Evolutionary conservation across 2,113 vertebrate species (phyloP).

Genomic region (Hippolais icterina): DNA sequence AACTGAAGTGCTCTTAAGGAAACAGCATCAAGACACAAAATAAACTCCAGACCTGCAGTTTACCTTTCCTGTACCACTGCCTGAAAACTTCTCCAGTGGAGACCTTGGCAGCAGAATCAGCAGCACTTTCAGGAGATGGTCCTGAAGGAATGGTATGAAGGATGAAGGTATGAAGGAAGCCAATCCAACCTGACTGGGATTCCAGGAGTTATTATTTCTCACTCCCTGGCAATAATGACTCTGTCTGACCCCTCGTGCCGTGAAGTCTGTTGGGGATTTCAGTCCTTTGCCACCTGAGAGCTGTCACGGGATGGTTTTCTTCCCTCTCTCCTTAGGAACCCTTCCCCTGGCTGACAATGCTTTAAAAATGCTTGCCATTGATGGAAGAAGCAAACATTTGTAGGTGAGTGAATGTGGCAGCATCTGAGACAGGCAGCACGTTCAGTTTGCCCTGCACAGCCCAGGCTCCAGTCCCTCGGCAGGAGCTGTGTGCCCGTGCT

Average conservation of each 20-base stretch:
- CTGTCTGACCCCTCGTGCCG: background rate
- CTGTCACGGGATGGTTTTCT: background rate
- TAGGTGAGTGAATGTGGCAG: background rate
- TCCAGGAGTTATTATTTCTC: background rate
- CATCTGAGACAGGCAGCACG: background rate
- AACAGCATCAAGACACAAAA: background rate
- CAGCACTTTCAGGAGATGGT: background rate
- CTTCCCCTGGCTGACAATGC: background rate
- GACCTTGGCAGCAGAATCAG: background rate
- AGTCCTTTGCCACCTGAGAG: background rate
- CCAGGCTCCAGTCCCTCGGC: background rate
- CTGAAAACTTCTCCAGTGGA: background rate
- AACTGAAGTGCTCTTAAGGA: background rate
- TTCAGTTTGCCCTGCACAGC: background rate
- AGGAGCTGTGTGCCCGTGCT: background rate
- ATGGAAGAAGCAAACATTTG: background rate
- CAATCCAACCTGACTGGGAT: background rate
- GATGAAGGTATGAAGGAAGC: no score
- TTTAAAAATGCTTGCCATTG: background rate
- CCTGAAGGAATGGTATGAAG: no score
- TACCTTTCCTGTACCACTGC: background rate
- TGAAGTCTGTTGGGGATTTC: background rate
- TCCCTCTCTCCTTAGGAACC: background rate
- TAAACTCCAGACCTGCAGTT: accelerated
- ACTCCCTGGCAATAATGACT: background rate